Evolutionary conservation across 2,888 invertebrate species (phyloP), one percentile per base, ranked within the genome.

Genomic region (Polietes domitor): DNA sequence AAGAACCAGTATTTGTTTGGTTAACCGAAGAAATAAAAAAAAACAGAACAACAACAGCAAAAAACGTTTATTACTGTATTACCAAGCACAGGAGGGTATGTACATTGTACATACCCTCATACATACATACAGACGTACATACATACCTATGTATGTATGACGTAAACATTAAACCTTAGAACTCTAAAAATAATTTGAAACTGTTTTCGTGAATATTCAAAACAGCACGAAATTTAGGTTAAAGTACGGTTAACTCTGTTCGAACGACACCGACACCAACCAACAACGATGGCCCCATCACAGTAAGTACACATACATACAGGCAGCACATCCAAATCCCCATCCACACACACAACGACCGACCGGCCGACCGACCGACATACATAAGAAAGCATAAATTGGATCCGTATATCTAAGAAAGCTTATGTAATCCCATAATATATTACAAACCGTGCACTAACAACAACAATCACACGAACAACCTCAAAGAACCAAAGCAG

Each of bases 391-490:
- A 24, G 41, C 68, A 68, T 68, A 43, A 68, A 43, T 68, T 68
- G 43, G 24, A 68, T 17, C 68, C 28, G 65, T 43, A 61, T 58
- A 70, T n/a, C 47, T 70, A 21, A 77, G 70, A 53, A 28, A 76
- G 26, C 72, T 80, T 80, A 80, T 76, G 76, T 80, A 80, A 80
- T 80, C 72, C n/a, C 37, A 68, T 80, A 41, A 43, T 19, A 41
- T 37, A 65, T 63, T 75, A 63, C 74, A 41, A 43, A 58, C 58
- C 12, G 6, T 21, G 68, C 37, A 63, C n/a, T 19, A 43, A 68
- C 43, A 41, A 68, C 28, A 68, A 68, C 12, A 41, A 0, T 32
- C 15, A 43, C 58, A 58, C 58, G 10, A 58, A 1, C 15, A 26
- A 58, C 58, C 26, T 58, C 26, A 58, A 61, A 53, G 58, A 58